Evolutionary conservation across 2,888 invertebrate species (phyloP).

Genomic region (Flexamia atlantica): DNA sequence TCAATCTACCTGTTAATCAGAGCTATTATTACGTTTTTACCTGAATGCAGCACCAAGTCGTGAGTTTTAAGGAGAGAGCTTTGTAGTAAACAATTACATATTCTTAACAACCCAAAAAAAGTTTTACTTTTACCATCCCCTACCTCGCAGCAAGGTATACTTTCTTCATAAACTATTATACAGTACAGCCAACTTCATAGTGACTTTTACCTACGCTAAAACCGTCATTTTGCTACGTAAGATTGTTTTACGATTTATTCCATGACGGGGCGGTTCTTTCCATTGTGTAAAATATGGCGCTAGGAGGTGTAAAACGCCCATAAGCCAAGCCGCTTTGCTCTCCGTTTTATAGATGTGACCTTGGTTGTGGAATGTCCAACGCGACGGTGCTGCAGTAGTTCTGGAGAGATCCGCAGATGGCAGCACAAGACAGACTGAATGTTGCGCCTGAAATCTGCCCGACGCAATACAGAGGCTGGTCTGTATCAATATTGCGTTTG

Average conservation of each 20-base stretch:
- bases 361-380: slow-evolving; percentile 42
- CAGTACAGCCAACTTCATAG: too few relatives aligned
- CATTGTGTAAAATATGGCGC: slow-evolving; percentile 21
- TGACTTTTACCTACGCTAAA: background rate
- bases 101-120: too few relatives aligned
- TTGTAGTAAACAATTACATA: too few relatives aligned
- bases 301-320: slow-evolving; percentile 11
- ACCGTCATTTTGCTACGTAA: background rate
- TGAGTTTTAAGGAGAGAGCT: too few relatives aligned
- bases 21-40: too few relatives aligned
- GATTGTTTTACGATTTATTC: background rate
- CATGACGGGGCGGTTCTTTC: background rate
- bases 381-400: background rate
- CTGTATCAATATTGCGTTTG: slow-evolving; percentile 3
- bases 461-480: slow-evolving; percentile 2
- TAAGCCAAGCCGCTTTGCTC: background rate
- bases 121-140: too few relatives aligned
- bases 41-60: too few relatives aligned
- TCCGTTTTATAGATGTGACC: slow-evolving; percentile 28
- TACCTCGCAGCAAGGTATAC: too few relatives aligned
- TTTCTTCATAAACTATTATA: too few relatives aligned
- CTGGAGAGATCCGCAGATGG: background rate
- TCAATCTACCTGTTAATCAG: too few relatives aligned
- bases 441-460: background rate
- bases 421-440: background rate